Evolutionary conservation across 2,888 invertebrate genomes (phyloP).

Genomic region (Sarcophaga caerulescens): DNA sequence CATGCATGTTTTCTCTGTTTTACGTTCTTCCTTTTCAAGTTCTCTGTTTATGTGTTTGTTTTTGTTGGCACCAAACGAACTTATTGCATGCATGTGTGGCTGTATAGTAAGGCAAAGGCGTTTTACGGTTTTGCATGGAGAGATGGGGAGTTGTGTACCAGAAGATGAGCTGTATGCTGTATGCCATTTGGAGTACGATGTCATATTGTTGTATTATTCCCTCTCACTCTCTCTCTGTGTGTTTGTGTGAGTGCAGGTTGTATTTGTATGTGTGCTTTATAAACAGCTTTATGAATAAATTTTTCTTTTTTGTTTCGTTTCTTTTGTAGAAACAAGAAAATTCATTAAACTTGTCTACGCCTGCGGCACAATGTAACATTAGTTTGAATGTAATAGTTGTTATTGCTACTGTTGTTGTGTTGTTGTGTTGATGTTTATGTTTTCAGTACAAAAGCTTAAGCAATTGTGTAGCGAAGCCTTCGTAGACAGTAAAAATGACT

Average conservation of each 20-base stretch:
- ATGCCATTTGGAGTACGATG: conserved; percentile 14
- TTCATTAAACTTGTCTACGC: conserved; percentile 76
- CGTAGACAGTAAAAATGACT: conserved; percentile 5
- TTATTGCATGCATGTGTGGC: neutral
- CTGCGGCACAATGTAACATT: conserved; percentile 74
- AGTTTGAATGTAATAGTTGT: conserved; percentile 38
- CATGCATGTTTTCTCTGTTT: neutral
- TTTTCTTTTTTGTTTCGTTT: conserved; percentile 19
- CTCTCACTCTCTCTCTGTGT: neutral
- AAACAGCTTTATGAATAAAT: conserved; percentile 32
- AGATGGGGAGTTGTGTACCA: neutral
- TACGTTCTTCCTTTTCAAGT: neutral
- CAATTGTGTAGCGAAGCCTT: neutral
- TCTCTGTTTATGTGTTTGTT: neutral
- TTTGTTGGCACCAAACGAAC: neutral
- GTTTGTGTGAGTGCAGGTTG: too few species aligned
- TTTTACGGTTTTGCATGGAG: neutral
- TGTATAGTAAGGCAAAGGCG: neutral
- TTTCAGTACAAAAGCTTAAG: conserved; percentile 12
- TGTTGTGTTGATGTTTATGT: neutral
- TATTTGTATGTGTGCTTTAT: conserved; percentile 16
- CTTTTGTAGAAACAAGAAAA: conserved; percentile 62
- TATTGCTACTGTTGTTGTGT: neutral
- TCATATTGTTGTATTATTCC: conserved; percentile 28
- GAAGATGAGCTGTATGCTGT: neutral